phyloP scores from a whole-genome alignment of 2,888 invertebrate genomes.

The Ceraclea dissimilis region DNA sequence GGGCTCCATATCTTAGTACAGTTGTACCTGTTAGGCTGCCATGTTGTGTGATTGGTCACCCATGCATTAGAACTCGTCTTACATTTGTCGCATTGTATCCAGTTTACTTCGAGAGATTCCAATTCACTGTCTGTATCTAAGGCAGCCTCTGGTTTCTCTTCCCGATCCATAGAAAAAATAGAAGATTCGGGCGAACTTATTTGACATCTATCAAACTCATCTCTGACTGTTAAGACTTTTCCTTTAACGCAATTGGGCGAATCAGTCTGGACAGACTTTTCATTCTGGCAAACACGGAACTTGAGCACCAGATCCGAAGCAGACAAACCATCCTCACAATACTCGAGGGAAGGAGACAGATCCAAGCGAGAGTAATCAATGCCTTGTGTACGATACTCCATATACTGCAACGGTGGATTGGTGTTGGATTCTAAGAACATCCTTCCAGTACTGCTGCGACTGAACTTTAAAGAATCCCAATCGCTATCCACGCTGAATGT shows the following conservation, averaged over 20 bases:
- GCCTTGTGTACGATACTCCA: constrained; percentile 43
- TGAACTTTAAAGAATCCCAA: constrained; percentile 57
- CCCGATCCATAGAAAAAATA: constrained; percentile 14
- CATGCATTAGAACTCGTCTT: constrained; percentile 29
- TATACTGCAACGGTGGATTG: constrained; percentile 43
- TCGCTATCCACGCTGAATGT: constrained; percentile 60
- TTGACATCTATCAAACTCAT: not conserved
- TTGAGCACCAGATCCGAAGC: constrained; percentile 52
- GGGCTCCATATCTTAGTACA: constrained; percentile 33
- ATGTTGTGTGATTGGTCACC: constrained; percentile 27
- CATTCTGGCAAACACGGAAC: constrained; percentile 55
- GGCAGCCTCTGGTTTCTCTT: constrained; percentile 21
- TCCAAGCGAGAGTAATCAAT: constrained; percentile 39
- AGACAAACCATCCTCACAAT: constrained; percentile 30
- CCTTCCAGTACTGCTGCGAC: constrained; percentile 58
- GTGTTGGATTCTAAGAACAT: constrained; percentile 48
- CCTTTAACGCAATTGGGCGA: constrained; percentile 3
- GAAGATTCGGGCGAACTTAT: not conserved
- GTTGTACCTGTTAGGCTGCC: constrained; percentile 15
- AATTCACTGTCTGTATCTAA: constrained; percentile 29
- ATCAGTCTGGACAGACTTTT: constrained; percentile 54
- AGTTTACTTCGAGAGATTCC: constrained; percentile 29
- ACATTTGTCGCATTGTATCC: constrained; percentile 40
- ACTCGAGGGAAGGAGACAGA: constrained; percentile 18
- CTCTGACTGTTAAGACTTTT: not conserved